Evolutionary conservation across 1,140 invertebrate genomes (phyloP).

Genomic region (Paraescarpia echinospica): DNA sequence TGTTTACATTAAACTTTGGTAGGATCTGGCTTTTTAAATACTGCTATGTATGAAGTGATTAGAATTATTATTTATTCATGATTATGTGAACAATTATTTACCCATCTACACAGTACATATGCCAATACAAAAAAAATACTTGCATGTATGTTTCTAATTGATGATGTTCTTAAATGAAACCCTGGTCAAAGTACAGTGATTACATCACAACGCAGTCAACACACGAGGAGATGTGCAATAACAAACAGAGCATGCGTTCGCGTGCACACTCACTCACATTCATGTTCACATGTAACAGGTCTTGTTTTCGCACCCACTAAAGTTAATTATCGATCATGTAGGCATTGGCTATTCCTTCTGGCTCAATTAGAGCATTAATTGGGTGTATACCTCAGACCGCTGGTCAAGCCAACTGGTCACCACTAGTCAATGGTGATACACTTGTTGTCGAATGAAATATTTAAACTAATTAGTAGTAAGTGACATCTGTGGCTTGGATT

Average conservation of each 20-base stretch:
- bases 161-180: too few relatives aligned
- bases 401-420: not conserved
- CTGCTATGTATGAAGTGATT: too few relatives aligned
- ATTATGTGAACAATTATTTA: too few relatives aligned
- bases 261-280: not conserved
- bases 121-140: too few relatives aligned
- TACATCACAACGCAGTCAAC: too few relatives aligned
- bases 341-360: not conserved
- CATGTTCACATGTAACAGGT: not conserved
- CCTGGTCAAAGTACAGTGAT: too few relatives aligned
- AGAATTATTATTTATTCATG: too few relatives aligned
- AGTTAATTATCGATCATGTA: not conserved
- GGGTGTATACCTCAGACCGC: not conserved
- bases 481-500: not conserved
- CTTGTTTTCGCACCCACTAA: not conserved
- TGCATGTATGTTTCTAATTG: too few relatives aligned
- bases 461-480: not conserved
- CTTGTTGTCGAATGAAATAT: not conserved
- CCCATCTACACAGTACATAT: too few relatives aligned
- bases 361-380: not conserved
- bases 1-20: too few relatives aligned
- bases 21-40: too few relatives aligned
- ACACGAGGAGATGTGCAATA: too few relatives aligned
- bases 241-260: not conserved
- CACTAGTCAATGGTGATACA: not conserved